Base-by-base conservation (phyloP, 2,113 vertebrate genomes). In the Podarcis raffonei region DNA sequence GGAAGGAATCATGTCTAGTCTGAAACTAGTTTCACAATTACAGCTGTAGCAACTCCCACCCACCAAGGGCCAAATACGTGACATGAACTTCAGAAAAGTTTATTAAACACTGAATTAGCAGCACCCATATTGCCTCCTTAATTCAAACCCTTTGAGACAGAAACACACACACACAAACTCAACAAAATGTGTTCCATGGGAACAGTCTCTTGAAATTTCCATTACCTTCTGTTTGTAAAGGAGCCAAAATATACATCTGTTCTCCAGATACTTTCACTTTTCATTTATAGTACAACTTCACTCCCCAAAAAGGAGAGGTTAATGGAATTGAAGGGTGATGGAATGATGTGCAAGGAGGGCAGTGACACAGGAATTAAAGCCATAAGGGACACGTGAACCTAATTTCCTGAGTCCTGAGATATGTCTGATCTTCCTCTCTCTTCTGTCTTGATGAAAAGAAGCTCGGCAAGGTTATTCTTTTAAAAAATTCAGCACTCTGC, bases 191-290 rank as follows among this genome's bases (percentile, higher is more conserved):
- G 32, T 74, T 81, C 53, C 78, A 72, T 87, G 66, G 68, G 79
- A 87, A 59, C 59, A 66, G 37, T 78, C 39, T 78, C 65, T 81
- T 81, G 68, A 81, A 59, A 87, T 87, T 87, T 87, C 86, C 66
- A 87, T 87, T 87, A 59, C 68, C 78, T 87, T 39, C 65, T 57
- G 18, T 80, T 57, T 69, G 30, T 53, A 87, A 87, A 53, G 42
- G 6, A 80, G 76, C 65, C 76, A 80, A 80, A 69, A 3, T 69
- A 57, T 69, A 87, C 85, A 87, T 87, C 85, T 87, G 76, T 37
- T 42, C 12, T 80, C 85, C 76, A 87, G 77, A 87, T 80, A 87
- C 62, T 87, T 87, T 87, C 77, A 57, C 77, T 87, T 87, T 87
- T 87, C 85, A 80, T 87, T 87, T 87, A 86, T 87, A 71, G 48